Evolutionary conservation across 2,888 invertebrate species (phyloP).

Genomic region (Busseola fusca): DNA sequence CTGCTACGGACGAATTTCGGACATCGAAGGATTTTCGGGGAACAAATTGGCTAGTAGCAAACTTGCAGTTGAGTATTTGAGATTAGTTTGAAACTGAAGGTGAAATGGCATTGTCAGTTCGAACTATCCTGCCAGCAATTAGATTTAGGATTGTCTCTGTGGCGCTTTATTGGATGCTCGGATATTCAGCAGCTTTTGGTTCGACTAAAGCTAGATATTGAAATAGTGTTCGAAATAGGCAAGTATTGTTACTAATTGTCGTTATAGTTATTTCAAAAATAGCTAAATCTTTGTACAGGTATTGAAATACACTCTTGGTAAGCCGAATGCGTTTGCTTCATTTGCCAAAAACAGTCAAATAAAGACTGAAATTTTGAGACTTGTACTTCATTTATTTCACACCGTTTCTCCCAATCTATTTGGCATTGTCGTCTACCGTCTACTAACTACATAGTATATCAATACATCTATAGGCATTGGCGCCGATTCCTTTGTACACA

Average conservation of each 20-base stretch:
- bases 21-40: conserved; percentile 18
- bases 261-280: too few species aligned
- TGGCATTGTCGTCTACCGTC: not conserved
- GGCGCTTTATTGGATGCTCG: not conserved
- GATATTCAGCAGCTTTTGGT: not conserved
- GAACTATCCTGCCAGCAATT: conserved; percentile 9
- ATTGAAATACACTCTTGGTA: not conserved
- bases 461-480: not conserved
- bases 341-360: not conserved
- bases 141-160: conserved; percentile 1
- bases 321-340: not conserved
- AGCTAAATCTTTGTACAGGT: not conserved
- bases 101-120: conserved; percentile 26
- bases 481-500: too few species aligned
- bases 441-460: not conserved
- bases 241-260: not conserved
- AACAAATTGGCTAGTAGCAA: conserved; percentile 29
- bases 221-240: not conserved
- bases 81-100: conserved; percentile 38
- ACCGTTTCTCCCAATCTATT: not conserved
- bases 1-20: conserved; percentile 3
- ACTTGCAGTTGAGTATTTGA: conserved; percentile 23
- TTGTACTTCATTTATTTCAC: not conserved
- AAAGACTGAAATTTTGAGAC: not conserved
- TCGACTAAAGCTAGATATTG: not conserved